Percentiles rank a stretch among this genome's conserved stretches.
These are phyloP conservation scores for Leptinotarsa peninsularis DNA, from an alignment of 2,888 invertebrate species.

Conservation along the genomic window DNA sequence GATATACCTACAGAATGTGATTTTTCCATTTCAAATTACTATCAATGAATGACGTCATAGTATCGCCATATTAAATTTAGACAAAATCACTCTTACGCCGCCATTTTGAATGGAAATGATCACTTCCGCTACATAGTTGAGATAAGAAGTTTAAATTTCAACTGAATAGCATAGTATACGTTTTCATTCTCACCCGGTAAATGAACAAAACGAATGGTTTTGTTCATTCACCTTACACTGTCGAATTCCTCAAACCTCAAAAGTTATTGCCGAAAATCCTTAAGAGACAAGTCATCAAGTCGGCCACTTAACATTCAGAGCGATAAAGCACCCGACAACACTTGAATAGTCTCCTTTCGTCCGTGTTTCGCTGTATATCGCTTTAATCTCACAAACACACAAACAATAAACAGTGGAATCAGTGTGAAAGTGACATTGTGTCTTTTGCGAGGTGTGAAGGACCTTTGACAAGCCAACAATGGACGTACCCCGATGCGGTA, in stretches of 20 bases:
- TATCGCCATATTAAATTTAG: too few relatives aligned
- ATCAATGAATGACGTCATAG: too few relatives aligned
- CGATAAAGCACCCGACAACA: slow-evolving; percentile 4
- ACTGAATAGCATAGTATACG: too few relatives aligned
- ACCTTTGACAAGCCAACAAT: slow-evolving; percentile 62
- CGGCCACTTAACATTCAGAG: slow-evolving; percentile 19
- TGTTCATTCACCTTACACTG: neutral
- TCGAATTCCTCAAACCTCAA: slow-evolving; percentile 10
- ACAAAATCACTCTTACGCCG: too few relatives aligned
- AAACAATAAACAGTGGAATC: slow-evolving; percentile 62
- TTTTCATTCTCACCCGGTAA: too few relatives aligned
- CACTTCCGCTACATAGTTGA: too few relatives aligned
- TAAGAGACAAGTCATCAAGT: slow-evolving; percentile 20
- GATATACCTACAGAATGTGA: too few relatives aligned
- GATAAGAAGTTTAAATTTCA: too few relatives aligned
- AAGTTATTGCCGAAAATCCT: neutral
- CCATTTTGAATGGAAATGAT: too few relatives aligned
- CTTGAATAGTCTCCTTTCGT: slow-evolving; percentile 30
- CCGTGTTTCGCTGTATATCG: slow-evolving; percentile 36
- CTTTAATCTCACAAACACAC: slow-evolving; percentile 62
- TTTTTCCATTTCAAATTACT: too few relatives aligned
- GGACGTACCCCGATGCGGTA: slow-evolving; percentile 64
- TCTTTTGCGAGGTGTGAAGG: slow-evolving; percentile 64
- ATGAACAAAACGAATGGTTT: neutral
- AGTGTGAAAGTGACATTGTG: slow-evolving; percentile 66